Conservation (phyloP, 2,797 vertebrate genomes). For the Sparus aurata region DNA sequence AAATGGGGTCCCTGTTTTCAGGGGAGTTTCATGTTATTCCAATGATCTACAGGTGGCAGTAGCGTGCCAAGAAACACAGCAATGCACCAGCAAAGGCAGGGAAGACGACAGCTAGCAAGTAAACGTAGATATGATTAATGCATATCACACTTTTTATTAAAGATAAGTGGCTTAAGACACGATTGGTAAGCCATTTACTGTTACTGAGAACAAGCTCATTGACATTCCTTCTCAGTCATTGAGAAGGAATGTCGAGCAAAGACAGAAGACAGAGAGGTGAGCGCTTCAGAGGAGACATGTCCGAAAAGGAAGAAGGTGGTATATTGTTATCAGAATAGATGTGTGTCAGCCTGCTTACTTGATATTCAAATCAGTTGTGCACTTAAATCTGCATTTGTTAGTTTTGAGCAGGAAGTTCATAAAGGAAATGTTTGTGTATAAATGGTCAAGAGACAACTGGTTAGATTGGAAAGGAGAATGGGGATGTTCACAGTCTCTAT, state of each 20-base stretch:
- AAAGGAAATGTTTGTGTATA: too few species aligned
- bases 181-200: not conserved
- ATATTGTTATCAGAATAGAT: not conserved
- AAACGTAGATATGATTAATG: not conserved
- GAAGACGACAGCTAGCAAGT: conserved; percentile 22
- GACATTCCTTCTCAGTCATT: not conserved
- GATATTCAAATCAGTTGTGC: not conserved
- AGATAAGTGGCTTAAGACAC: not conserved
- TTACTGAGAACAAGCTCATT: not conserved
- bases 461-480: not conserved
- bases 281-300: too few species aligned
- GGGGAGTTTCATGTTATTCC: conserved; percentile 9
- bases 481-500: not conserved
- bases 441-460: not conserved
- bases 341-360: not conserved
- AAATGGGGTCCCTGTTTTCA: not conserved
- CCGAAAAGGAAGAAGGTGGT: not conserved
- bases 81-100: conserved; percentile 16
- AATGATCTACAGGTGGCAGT: conserved; percentile 30
- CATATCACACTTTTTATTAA: not conserved
- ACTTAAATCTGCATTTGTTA: not conserved
- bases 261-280: too few species aligned
- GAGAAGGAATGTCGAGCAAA: not conserved
- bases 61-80: not conserved
- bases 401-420: not conserved